Percentiles rank a stretch among this genome's conserved stretches.
Conservation (phyloP, 2,888 invertebrate species). For the Heliconius hortense region DNA sequence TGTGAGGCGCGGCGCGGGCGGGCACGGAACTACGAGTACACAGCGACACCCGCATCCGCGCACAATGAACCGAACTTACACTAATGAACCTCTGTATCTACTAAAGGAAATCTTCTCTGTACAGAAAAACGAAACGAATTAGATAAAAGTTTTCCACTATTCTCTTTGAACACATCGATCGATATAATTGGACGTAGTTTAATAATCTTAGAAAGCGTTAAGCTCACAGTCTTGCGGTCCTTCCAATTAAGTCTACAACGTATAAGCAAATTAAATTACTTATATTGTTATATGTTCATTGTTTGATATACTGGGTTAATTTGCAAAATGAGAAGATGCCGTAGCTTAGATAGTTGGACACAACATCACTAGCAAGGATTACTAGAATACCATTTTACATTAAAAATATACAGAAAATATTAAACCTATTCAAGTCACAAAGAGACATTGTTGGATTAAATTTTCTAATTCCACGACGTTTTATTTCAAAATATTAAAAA, state of each 20-base stretch:
- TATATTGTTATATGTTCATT: not conserved
- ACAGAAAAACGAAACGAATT: conserved; percentile 40
- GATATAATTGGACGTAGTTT: conserved; percentile 8
- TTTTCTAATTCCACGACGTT: not conserved
- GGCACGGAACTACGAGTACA: conserved; percentile 45
- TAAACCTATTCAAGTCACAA: not conserved
- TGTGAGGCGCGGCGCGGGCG: conserved; percentile 42
- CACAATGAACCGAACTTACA: conserved; percentile 47
- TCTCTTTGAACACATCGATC: conserved; percentile 11
- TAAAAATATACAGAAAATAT: not conserved
- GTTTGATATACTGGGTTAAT: not conserved
- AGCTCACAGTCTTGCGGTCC: not conserved
- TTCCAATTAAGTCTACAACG: not conserved
- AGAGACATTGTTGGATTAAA: not conserved
- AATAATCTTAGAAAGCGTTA: conserved; percentile 1
- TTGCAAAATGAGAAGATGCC: not conserved
- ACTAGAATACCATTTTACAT: not conserved
- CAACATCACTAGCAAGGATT: not conserved
- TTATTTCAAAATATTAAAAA: not conserved
- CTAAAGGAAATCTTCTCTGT: conserved; percentile 43
- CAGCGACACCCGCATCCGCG: conserved; percentile 46
- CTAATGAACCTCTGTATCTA: conserved; percentile 47
- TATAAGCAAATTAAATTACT: too few species aligned
- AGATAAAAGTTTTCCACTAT: conserved; percentile 26
- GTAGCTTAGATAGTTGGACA: not conserved